Percentiles rank a stretch among this genome's conserved stretches.
Conservation (phyloP, 1,140 invertebrate genomes). For the Campoletis sonorensis region DNA sequence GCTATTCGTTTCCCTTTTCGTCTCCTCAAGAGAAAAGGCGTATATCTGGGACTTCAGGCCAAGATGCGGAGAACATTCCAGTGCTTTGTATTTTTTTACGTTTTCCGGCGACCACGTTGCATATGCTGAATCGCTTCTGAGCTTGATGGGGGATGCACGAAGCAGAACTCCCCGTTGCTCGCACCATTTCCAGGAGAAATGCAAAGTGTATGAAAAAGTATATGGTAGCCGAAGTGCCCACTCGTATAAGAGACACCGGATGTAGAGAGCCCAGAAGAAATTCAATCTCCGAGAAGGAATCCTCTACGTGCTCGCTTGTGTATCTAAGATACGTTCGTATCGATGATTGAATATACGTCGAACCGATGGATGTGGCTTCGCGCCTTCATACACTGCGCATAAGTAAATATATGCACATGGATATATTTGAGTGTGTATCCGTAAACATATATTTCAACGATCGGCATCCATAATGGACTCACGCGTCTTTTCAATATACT, state of each 20-base stretch:
- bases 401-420: background rate
- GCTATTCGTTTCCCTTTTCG: background rate
- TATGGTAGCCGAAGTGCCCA: background rate
- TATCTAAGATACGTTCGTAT: slow-evolving; percentile 35
- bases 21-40: background rate
- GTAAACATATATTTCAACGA: background rate
- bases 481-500: slow-evolving; percentile 40
- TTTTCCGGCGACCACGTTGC: too few relatives aligned
- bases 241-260: background rate
- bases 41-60: too few relatives aligned
- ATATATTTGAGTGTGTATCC: background rate
- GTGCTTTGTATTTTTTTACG: too few relatives aligned
- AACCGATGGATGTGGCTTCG: slow-evolving; percentile 14
- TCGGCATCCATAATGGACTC: slow-evolving; percentile 38
- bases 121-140: too few relatives aligned
- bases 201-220: background rate
- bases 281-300: slow-evolving; percentile 42
- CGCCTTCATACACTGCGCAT: background rate
- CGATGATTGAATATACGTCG: slow-evolving; percentile 45
- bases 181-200: background rate
- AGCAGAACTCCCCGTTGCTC: background rate
- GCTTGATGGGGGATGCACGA: background rate
- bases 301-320: slow-evolving; percentile 38
- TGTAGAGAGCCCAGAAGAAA: slow-evolving; percentile 23
- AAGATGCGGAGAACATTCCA: too few relatives aligned